A percentile compares a stretch with the other conserved stretches of the same genome.
These are phyloP conservation scores for Remorina albescens DNA, from an alignment of 2,797 vertebrate species.

Conservation along the genomic window DNA sequence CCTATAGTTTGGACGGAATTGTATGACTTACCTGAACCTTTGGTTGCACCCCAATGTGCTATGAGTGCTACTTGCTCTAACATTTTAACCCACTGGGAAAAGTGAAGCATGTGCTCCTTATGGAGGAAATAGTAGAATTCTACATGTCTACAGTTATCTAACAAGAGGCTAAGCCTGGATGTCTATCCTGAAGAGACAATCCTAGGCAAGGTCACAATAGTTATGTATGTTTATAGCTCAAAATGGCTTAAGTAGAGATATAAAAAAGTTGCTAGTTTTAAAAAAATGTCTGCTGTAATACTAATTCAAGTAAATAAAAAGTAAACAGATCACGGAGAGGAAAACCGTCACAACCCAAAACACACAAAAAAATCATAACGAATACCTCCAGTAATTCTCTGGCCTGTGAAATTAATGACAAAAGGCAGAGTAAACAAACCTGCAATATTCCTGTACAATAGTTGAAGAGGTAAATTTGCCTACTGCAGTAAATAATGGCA, in stretches of 20 bases:
- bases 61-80: neutral
- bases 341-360: neutral
- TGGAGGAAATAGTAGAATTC: conserved; percentile 5
- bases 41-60: neutral
- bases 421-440: neutral
- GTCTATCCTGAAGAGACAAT: conserved; percentile 13
- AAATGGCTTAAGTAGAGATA: neutral
- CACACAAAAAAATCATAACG: neutral
- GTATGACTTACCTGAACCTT: conserved; percentile 1
- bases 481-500: neutral
- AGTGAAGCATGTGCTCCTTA: conserved; percentile 15
- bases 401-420: neutral
- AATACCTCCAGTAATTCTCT: neutral
- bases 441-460: neutral
- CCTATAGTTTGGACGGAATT: neutral
- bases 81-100: neutral
- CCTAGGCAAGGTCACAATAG: neutral
- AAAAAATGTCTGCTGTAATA: neutral
- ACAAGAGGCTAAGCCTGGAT: neutral
- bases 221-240: conserved; percentile 2
- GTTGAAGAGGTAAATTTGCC: neutral
- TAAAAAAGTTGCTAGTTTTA: neutral
- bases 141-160: neutral
- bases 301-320: neutral
- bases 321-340: neutral